Evolutionary conservation across 2,888 invertebrate genomes (phyloP), one percentile per base, ranked within the genome.

Genomic region (Megamerina dolium): DNA sequence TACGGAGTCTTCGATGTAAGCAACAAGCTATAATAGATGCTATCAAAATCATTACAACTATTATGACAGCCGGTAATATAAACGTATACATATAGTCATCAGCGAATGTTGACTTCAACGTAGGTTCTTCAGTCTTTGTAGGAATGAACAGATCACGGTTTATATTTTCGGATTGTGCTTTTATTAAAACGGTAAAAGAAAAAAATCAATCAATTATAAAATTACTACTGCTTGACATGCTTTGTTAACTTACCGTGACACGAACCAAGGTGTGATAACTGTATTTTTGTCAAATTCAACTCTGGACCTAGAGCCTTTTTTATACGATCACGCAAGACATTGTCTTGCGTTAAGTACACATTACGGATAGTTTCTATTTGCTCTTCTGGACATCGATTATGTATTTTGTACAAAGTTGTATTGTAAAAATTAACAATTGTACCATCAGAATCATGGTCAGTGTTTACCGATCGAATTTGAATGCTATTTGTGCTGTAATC

Each of bases 21-120:
- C 91, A 80, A 62, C 92, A 90, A 2, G 94, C 93, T 41, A 94
- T 83, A 41, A 93, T 75, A 1, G 87, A 83, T 0, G 94, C 91
- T 33, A 95, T 74, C 12, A 93, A 70, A 29, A 95, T 76, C 86
- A 96, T 92, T 16, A 85, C 81, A 1, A 88, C 80, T 46, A 95
- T 88, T 21, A 94, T 87, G 12, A 89, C 79, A 1, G 89, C 87
- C 0, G 96, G 94, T 45, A 95, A 79, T 30, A 95, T 83, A 53
- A 90, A 91, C 9, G 92, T 93, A 38, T 85, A 76, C 53, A 87
- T 67, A 56, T 85, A 84, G 54, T 83, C 82, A 18, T 81, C 80
- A 44, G 73, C 71, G 31, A 76, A 74, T 4, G 75, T 68, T 23
- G 72, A 64, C 31, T 74, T 68, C 2, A 70, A 58, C 18, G 56